Evolutionary conservation across 2,797 vertebrate genomes (phyloP).

Genomic region (Zenarchopterus dispar): DNA sequence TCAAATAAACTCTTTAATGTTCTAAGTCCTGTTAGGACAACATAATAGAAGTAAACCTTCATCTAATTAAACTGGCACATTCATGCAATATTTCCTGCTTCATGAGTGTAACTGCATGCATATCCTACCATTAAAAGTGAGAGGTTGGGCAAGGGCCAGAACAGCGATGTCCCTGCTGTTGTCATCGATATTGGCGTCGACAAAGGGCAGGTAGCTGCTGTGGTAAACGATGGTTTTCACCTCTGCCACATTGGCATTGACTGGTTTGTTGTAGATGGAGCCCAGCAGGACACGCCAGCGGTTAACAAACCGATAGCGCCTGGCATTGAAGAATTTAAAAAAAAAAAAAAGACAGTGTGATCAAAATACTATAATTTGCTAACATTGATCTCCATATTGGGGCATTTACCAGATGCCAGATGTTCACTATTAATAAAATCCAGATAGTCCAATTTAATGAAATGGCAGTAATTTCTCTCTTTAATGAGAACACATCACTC

Average conservation of each 20-base stretch:
- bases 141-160: conserved; percentile 82
- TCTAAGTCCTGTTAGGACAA: not conserved
- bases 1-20: too few species aligned
- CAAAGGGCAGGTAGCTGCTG: conserved; percentile 89
- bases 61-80: not conserved
- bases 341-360: not conserved
- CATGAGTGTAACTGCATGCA: conserved; percentile 1
- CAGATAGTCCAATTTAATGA: too few species aligned
- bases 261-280: conserved; percentile 85
- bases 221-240: conserved; percentile 90
- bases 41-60: not conserved
- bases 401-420: too few species aligned
- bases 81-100: not conserved
- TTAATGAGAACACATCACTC: conserved; percentile 32
- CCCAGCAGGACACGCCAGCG: conserved; percentile 90
- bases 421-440: too few species aligned
- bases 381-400: too few species aligned
- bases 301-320: conserved; percentile 84
- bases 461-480: not conserved
- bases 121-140: conserved; percentile 86
- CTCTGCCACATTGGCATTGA: conserved; percentile 80
- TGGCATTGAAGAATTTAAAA: conserved; percentile 40
- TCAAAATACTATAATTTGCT: too few species aligned
- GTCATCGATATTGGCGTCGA: conserved; percentile 89
- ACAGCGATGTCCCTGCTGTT: conserved; percentile 93